These are phyloP conservation scores for Vollenhovia emeryi DNA, from an alignment of 1,140 invertebrate genomes.

Conservation along the genomic window DNA sequence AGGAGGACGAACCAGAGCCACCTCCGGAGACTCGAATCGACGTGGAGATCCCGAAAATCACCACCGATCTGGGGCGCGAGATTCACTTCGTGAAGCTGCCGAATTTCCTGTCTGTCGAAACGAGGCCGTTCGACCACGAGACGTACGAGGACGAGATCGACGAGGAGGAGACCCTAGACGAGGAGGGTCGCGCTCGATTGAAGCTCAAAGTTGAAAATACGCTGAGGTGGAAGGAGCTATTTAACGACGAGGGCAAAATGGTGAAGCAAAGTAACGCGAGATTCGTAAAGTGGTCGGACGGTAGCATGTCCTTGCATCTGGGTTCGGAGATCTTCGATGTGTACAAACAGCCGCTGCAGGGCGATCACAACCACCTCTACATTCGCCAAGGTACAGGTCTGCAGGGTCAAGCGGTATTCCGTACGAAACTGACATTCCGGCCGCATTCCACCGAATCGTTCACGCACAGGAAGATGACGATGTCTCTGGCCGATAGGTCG, in stretches of 20 bases:
- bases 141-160: constrained; percentile 99
- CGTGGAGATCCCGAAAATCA: constrained; percentile 98
- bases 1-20: constrained; percentile 91
- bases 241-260: constrained; percentile 93
- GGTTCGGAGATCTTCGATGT: constrained; percentile 99
- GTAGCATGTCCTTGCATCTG: constrained; percentile 98
- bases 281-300: constrained; percentile 98
- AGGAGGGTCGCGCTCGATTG: constrained; percentile 97
- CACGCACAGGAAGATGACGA: constrained; percentile 99
- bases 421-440: constrained; percentile 98
- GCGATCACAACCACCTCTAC: constrained; percentile 91
- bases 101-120: constrained; percentile 96
- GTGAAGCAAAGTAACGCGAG: constrained; percentile 97
- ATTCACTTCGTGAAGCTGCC: constrained; percentile 98
- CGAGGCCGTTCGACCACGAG: constrained; percentile 96
- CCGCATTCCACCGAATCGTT: constrained; percentile 99
- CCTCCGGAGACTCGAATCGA: constrained; percentile 97
- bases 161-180: constrained; percentile 98
- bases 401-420: constrained; percentile 98
- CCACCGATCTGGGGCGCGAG: constrained; percentile 95
- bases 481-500: constrained; percentile 98
- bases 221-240: constrained; percentile 96
- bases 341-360: constrained; percentile 95
- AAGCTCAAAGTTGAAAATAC: constrained; percentile 99
- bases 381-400: constrained; percentile 99